phyloP scores from a whole-genome alignment of 1,140 invertebrate species.

The Monochamus saltuarius region DNA sequence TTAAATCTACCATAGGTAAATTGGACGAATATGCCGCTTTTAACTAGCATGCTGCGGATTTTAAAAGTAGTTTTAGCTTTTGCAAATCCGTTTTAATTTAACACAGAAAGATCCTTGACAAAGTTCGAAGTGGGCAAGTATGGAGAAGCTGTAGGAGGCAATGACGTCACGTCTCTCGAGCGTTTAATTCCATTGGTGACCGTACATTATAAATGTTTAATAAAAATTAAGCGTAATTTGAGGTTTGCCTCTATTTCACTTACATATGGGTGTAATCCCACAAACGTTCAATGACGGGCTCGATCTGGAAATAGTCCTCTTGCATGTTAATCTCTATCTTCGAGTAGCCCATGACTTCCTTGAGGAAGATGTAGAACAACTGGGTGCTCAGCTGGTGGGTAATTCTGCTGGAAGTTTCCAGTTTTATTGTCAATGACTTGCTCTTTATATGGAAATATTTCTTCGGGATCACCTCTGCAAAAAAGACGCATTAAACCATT shows the following conservation, averaged over 20 bases:
- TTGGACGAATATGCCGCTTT: too few relatives aligned
- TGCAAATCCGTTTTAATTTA: too few relatives aligned
- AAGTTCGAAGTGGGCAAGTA: too few relatives aligned
- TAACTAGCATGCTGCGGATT: too few relatives aligned
- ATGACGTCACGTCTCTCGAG: too few relatives aligned
- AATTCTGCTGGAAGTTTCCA: constrained; percentile 59
- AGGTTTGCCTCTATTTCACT: background rate
- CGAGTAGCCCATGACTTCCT: constrained; percentile 65
- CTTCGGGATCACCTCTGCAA: constrained; percentile 20
- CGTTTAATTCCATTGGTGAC: too few relatives aligned
- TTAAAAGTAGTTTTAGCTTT: too few relatives aligned
- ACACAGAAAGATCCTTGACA: too few relatives aligned
- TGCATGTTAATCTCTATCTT: constrained; percentile 55
- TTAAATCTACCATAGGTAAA: too few relatives aligned
- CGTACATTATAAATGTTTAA: too few relatives aligned
- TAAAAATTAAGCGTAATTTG: background rate
- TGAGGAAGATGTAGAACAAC: constrained; percentile 65
- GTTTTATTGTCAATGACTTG: constrained; percentile 42
- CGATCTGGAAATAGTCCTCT: constrained; percentile 54
- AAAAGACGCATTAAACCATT: too few relatives aligned
- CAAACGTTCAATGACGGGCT: constrained; percentile 32
- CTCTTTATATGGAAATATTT: constrained; percentile 32
- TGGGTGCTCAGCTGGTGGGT: constrained; percentile 64
- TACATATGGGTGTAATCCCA: constrained; percentile 11
- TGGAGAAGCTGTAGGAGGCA: too few relatives aligned